These are phyloP conservation scores for Agonum fuliginosum DNA, from an alignment of 2,888 invertebrate species.

Conservation along the genomic window DNA sequence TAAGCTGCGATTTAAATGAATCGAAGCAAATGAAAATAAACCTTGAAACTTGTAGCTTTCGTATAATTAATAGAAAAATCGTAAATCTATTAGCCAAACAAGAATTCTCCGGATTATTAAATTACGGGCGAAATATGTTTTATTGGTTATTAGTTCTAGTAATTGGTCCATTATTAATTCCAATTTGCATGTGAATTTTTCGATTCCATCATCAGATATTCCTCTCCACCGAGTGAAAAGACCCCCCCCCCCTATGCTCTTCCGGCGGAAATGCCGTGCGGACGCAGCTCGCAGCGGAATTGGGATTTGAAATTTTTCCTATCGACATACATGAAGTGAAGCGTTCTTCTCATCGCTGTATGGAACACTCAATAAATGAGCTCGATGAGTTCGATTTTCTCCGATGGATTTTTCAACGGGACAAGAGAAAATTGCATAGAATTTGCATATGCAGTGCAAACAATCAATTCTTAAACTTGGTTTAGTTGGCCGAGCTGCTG, in stretches of 20 bases:
- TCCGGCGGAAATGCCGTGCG: neutral
- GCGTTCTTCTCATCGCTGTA: conserved; percentile 30
- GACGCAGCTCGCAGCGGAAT: conserved; percentile 4
- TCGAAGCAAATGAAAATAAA: no score
- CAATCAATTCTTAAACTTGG: conserved; percentile 42
- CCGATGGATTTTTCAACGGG: conserved; percentile 51
- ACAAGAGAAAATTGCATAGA: conserved; percentile 51
- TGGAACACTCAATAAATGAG: conserved; percentile 49
- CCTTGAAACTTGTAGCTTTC: no score
- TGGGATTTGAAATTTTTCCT: conserved; percentile 42
- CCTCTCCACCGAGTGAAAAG: no score
- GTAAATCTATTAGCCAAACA: no score
- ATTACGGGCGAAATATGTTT: no score
- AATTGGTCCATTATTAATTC: neutral
- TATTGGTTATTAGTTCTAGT: no score
- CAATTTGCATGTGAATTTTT: neutral
- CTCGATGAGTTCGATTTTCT: conserved; percentile 41
- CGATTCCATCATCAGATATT: neutral
- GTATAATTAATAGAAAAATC: no score
- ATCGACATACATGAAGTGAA: conserved; percentile 55
- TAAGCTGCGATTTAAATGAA: no score
- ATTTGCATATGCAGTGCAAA: conserved; percentile 57
- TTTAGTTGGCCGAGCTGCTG: conserved; percentile 9
- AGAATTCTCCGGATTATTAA: no score
- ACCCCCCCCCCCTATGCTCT: no score